Base-by-base conservation (phyloP, 2,888 invertebrate species). In the Trisateles emortualis region DNA sequence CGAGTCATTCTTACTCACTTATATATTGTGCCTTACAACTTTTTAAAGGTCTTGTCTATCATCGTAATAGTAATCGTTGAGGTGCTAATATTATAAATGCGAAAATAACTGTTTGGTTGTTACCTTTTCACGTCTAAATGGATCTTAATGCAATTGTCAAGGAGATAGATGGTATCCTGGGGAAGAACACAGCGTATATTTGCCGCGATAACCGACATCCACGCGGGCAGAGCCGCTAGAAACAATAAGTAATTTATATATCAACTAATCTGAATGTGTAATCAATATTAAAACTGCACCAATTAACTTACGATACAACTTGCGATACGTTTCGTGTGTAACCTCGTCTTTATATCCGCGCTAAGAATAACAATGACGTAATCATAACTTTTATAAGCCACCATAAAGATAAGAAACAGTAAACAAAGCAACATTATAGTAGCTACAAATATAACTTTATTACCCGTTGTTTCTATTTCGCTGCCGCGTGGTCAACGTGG, bases 381-480 rank as follows among this genome's bases (percentile, higher is more conserved):
- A 50, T 22, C 13, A 8, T 1, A 22, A 30, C 42, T 43, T 42
- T 50, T 50, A 22, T 42, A 26, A 33, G 26, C 9, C 5, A 41
- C 36, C 22, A 36, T 42, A 50, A 50, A 50, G 42, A 50, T 50
- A 50, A 50, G 33, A 41, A 33, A 26, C 33, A 11, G 42, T 50
- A 50, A 49, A 50, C 49, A 36, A 43, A 42, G 49, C 36, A 36
- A 14, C 19, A 36, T 42, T 36, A 8, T 38, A 42, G 29, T 19
- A n/a, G 29, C 17, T 19, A 10, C 19, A 16, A 33, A 48, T 40
- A 48, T 16, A 36, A 33, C 22, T 24, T 38, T 47, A 49, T 42
- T 40, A 22, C 22, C 32, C 32, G 47, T 49, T 38, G 43, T 43
- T 22, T 24, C 16, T 11, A 22, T 48, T 16, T 32, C n/a, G 32